Base-by-base conservation (phyloP, 2,113 vertebrate species). In the Hemichromis elongatus region DNA sequence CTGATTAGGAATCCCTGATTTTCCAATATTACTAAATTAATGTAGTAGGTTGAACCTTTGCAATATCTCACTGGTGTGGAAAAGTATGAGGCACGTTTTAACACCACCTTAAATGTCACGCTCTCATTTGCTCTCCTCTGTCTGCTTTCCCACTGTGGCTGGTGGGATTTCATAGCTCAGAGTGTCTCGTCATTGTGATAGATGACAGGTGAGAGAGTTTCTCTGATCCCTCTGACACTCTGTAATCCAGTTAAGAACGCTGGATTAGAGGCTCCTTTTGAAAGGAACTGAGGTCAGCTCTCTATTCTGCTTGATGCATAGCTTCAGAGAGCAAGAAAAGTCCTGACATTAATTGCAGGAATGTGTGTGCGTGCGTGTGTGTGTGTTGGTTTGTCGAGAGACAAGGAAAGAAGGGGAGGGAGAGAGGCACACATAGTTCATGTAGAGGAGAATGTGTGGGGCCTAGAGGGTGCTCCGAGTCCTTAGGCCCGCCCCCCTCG, bases 201-300 rank as follows among this genome's bases (percentile, higher is more conserved):
- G 92, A 96, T 92, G 94, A 97, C 96, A 97, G 95, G 95, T 96
- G 96, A 97, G 96, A 94, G 86, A 90, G 86, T 82, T 86, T 75
- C 86, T 85, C 94, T 93, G 92, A 92, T 95, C 92, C 90, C 87
- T 89, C 86, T 95, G 95, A 96, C 96, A 96, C 94, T 94, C 93
- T 84, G 92, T 96, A 96, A 97, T 97, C 91, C 92, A 93, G 93
- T 90, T 90, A 95, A 96, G 95, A 96, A 96, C 92, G 87, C 81
- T 78, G 96, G 95, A 96, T 95, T 94, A 96, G 90, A 87, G 79
- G 79, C 85, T 95, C 93, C 91, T 92, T 95, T 94, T 94, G 89
- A 95, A 95, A 90, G 77, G 80, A 88, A 80, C 86, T 88, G 90
- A 93, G 91, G 90, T 94, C 93, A 86, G 90, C 83, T 87, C 83